Evolutionary conservation across 2,113 vertebrate genomes (phyloP), one percentile per base, ranked within the genome.

Genomic region (Zosterops pallidus): DNA sequence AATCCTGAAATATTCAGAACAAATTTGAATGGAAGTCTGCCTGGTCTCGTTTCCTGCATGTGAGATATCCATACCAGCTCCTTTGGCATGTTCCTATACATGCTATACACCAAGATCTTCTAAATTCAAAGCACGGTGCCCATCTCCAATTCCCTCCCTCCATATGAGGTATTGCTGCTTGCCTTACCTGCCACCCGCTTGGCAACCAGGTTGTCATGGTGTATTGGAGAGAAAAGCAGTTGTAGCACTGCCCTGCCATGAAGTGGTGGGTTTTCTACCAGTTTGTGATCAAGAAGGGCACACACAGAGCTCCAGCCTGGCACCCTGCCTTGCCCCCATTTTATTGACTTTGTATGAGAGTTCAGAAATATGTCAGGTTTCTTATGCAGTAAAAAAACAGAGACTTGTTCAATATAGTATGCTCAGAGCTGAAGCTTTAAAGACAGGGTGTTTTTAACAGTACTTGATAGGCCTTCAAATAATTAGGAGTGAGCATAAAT

Each of bases 31-130:
- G 15, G 4, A 29, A 39, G 56, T 39, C 46, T 86, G 52, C 11
- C 18, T 33, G 44, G 6, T 78, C 24, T 52, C 49, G 23, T 23
- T 44, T 80, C 5, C 57, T n/a, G 26, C 7, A 0, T 12, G 5
- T 37, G 22, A 39, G 9, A 22, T 76, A 25, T 19, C n/a, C 31
- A n/a, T 0, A 0, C 4, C 0, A 0, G 16, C 19, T 87, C 52
- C 52, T 78, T 70, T 44, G 15, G 21, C 24, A 3, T 3, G 8
- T 33, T 84, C 21, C 6, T 13, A 18, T 7, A 3, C 6, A 5
- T 5, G 16, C 42, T 65, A 19, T 55, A 4, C 24, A 44, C 16
- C 42, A 75, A 35, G 20, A 35, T 28, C 37, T 44, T 64, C 46
- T 47, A 39, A 50, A 80, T 37, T 46, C 50, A 57, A 44, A 67